Base-by-base conservation (phyloP, 92 coral and sea anemone species). In the Porites evermanni region DNA sequence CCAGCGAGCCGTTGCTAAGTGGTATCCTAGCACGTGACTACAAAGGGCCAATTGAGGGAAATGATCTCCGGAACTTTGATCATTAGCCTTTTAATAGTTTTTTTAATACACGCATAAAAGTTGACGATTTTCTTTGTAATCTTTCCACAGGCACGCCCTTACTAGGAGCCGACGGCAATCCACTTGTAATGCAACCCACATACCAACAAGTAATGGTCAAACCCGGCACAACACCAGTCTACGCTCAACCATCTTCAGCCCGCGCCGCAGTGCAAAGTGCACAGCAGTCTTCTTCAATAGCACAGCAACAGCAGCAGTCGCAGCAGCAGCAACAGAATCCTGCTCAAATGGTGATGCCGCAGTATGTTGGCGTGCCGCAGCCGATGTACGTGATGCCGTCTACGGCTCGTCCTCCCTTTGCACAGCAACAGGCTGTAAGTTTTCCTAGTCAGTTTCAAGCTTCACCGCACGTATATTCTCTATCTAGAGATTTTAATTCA, bases 81-180 rank as follows among this genome's bases (percentile, higher is more conserved):
- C 32, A 29, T 29, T 58, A 58, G 10, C 63, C 16, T 58, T 58
- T 14, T 2, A 58, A 10, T 7, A 58, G 63, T 58, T 58, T 10
- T 58, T 29, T 24, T 24, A 24, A 29, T 29, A 29, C 63, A 16
- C 12, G 6, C 63, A 4, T 8, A 58, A 58, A 2, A 16, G 16
- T 58, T 64, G 21, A 21, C 8, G n/a, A 14, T 18, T 64, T 14
- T 64, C n/a, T 64, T 72, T 23, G 7, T 6, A 3, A n/a, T 52
- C 38, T 51, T 7, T 64, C 14, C 38, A 60, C 78, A 94, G 98
- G 98, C 65, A 72, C 94, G 8, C 94, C 96, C 21, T 85, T 94
- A 50, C 75, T 96, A 23, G 98, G 96, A 19, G 88, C 93, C 5
- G 99, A 96, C 72, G 96, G 99, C 47, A 92, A 88, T 52, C 94